Percentiles rank a stretch among this genome's conserved stretches.
These are phyloP conservation scores for Gadopsis marmoratus DNA, from an alignment of 2,797 vertebrate species.

Conservation along the genomic window DNA sequence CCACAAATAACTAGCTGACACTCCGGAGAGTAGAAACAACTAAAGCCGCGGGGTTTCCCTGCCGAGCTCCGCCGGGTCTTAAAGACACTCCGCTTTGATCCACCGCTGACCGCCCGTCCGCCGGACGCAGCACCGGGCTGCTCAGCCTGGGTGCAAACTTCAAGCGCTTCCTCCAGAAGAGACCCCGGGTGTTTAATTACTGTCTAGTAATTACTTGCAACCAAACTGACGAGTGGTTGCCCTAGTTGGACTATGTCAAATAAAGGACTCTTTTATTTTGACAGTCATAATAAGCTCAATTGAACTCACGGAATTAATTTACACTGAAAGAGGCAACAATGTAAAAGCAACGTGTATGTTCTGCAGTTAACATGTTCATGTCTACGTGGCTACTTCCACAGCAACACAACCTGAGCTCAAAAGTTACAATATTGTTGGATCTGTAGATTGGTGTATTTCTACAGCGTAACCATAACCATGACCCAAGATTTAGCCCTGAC, in stretches of 20 bases:
- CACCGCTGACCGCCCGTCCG: constrained; percentile 29
- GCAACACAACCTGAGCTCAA: neutral
- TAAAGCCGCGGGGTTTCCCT: constrained; percentile 83
- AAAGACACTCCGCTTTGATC: constrained; percentile 70
- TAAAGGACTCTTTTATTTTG: constrained; percentile 5
- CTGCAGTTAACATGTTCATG: neutral
- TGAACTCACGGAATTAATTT: neutral
- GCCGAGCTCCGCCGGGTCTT: constrained; percentile 86
- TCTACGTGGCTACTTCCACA: neutral
- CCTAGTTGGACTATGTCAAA: neutral
- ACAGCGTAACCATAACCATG: constrained; percentile 1
- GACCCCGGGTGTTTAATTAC: neutral
- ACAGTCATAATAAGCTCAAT: neutral
- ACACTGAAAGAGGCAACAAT: neutral
- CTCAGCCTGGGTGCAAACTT: neutral
- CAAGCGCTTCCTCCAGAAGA: constrained; percentile 11
- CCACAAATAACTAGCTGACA: constrained; percentile 86
- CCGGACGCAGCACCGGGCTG: constrained; percentile 5
- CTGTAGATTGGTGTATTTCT: neutral
- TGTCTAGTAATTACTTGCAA: too few species aligned
- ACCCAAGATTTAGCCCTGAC: neutral
- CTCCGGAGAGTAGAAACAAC: constrained; percentile 84
- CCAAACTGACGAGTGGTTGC: neutral
- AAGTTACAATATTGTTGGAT: neutral
- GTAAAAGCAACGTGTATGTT: neutral